Conservation (phyloP, 2,888 invertebrate species). For the Drosophila robusta region DNA sequence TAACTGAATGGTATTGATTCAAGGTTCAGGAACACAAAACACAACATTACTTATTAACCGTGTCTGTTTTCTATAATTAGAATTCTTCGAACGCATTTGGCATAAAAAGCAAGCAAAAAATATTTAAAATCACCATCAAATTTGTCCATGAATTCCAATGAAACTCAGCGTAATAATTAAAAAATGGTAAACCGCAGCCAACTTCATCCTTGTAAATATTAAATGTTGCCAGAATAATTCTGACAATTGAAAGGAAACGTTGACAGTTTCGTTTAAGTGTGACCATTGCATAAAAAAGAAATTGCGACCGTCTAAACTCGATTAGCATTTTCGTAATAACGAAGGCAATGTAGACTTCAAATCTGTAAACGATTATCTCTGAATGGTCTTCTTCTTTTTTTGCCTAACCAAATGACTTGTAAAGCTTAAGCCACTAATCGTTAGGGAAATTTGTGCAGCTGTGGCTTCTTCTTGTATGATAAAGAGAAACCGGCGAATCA, state of each 20-base stretch:
- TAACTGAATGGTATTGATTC: too few species aligned
- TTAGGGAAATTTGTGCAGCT: slow-evolving; percentile 18
- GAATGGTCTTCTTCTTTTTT: neutral
- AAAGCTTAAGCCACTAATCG: slow-evolving; percentile 29
- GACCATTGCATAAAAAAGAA: neutral
- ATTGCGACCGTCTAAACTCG: neutral
- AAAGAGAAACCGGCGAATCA: slow-evolving; percentile 25
- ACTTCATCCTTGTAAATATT: neutral
- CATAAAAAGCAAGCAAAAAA: neutral
- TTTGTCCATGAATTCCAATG: too few species aligned
- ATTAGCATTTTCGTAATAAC: neutral
- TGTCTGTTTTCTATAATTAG: too few species aligned
- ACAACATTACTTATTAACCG: too few species aligned
- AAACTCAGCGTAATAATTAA: too few species aligned
- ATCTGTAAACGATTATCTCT: slow-evolving; percentile 3
- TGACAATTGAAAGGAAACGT: neutral
- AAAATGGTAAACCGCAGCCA: too few species aligned
- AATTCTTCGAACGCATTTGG: neutral
- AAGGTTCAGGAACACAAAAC: too few species aligned
- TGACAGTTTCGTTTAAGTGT: too few species aligned
- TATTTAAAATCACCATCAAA: too few species aligned
- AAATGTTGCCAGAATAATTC: neutral
- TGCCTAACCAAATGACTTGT: slow-evolving; percentile 6
- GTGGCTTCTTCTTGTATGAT: slow-evolving; percentile 19
- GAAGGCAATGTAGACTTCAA: neutral